Evolutionary conservation across 2,113 vertebrate genomes (phyloP).

Genomic region (Amphiprion percula): DNA sequence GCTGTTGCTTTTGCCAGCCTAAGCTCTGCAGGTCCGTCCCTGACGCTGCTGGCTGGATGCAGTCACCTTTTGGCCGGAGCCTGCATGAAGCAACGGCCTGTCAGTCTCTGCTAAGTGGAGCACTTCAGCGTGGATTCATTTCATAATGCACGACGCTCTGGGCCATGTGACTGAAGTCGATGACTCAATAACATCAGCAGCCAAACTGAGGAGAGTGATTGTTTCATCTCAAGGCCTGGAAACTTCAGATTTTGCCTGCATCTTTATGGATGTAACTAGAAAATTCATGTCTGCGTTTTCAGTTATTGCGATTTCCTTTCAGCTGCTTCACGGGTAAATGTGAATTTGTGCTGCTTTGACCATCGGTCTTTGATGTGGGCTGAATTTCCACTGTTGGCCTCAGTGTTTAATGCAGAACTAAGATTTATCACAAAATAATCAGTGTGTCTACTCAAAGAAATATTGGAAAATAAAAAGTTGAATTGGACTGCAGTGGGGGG

Average conservation of each 20-base stretch:
- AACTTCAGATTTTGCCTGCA: not conserved
- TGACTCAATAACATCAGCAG: slow-evolving; percentile 19
- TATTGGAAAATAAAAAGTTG: no score
- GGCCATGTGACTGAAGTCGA: not conserved
- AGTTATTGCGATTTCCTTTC: no score
- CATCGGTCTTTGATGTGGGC: no score
- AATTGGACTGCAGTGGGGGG: no score
- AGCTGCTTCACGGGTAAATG: no score
- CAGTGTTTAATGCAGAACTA: no score
- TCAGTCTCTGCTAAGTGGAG: slow-evolving; percentile 41
- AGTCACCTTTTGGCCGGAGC: slow-evolving; percentile 28
- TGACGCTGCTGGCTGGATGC: not conserved
- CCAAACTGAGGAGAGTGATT: not conserved
- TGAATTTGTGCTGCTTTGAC: no score
- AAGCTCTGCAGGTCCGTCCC: slow-evolving; percentile 16
- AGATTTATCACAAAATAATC: no score
- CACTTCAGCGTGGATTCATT: slow-evolving; percentile 20
- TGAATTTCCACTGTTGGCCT: no score
- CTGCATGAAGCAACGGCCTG: not conserved
- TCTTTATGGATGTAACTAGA: not conserved
- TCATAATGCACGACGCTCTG: slow-evolving; percentile 27
- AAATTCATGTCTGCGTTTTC: not conserved
- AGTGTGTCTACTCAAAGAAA: no score
- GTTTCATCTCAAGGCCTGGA: not conserved
- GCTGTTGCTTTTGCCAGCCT: slow-evolving; percentile 38